Evolutionary conservation across 2,113 vertebrate species (phyloP), one percentile per base, ranked within the genome.

Genomic region (Stercorarius parasiticus): DNA sequence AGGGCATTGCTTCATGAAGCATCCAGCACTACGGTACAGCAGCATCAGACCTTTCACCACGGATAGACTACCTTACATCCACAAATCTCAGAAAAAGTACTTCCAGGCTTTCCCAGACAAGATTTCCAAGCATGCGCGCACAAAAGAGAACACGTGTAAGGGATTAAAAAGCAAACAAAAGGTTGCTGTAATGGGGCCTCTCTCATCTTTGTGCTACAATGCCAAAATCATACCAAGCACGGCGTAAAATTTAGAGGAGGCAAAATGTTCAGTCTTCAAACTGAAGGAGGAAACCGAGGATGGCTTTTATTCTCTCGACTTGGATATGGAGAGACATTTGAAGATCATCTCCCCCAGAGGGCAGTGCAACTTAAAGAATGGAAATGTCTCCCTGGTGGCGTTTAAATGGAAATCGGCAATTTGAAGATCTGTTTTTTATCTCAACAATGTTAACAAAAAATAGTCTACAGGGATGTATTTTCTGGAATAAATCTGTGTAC

Each of bases 311-410:
- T 87, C 43, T 91, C 18, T 50, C 0, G 0, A 3, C 13, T 0
- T 21, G 20, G 38, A 15, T 36, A 3, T 15, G 50, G 50, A 90
- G 38, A 29, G 49, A 30, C 13, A 47, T 47, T 29, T 64, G 11
- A 79, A 64, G 42, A 90, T 43, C 65, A 32, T 91, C 50, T 91
- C 97, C 97, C 45, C 88, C 96, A 98, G 98, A 96, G 97, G 97
- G 98, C 98, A 98, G 97, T 97, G 92, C 96, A 95, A 90, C 92
- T 96, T 96, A 90, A 98, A 61, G 94, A 90, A 97, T 97, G 40
- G 56, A 80, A 96, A 58, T 42, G 4, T 34, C 52, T 88, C 29
- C 25, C 29, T 13, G 36, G 12, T 9, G 1, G 29, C 2, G 0
- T 29, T 58, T 55, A 36, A n/a, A 52, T 27, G 42, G 42, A 85